Base-by-base conservation (phyloP, 1,140 invertebrate genomes). In the Bombus affinis region DNA sequence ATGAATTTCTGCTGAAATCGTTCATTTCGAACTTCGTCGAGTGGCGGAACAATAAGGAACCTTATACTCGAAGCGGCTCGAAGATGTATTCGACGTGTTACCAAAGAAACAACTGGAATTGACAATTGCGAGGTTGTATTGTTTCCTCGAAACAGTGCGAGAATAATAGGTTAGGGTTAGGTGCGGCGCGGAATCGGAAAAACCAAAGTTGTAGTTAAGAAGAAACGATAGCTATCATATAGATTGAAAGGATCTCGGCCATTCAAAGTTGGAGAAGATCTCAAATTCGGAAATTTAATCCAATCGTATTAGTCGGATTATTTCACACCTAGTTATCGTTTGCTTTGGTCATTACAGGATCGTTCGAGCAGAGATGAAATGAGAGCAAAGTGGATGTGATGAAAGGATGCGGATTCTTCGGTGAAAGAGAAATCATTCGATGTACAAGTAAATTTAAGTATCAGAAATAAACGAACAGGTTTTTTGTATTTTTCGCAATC, bases 61-160 rank as follows among this genome's bases (percentile, higher is more conserved):
- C 65, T 70, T 37, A 37, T 35, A 22, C 44, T 47, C n/a, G 32
- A 2, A 25, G 35, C 32, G 8, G 25, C 35, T 70, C 28, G 18
- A 80, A 70, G 65, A 70, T 78, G 53, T 70, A 68, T 66, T 25
- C 13, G 39, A 35, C 39, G 59, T 35, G 12, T 68, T 47, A 35
- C 39, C 32, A 42, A 80, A 80, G 77, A 68, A 68, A 80, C 77
- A 47, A 70, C 42, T 68, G 42, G 62, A 68, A 80, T 80, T 53
- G 66, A 80, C 65, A 53, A 70, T 70, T 15, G 42, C 25, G 32
- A n/a, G 77, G 4, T 68, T 9, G 44, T 35, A 70, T 70, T 53
- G 66, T 47, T 53, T 44, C 35, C 6, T 12, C 12, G 15, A 25
- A 25, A 78, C 75, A 78, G 42, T 65, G 42, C 28, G 3, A 42